phyloP scores from a whole-genome alignment of 2,888 invertebrate genomes.

The Ischnus inquisitorius region DNA sequence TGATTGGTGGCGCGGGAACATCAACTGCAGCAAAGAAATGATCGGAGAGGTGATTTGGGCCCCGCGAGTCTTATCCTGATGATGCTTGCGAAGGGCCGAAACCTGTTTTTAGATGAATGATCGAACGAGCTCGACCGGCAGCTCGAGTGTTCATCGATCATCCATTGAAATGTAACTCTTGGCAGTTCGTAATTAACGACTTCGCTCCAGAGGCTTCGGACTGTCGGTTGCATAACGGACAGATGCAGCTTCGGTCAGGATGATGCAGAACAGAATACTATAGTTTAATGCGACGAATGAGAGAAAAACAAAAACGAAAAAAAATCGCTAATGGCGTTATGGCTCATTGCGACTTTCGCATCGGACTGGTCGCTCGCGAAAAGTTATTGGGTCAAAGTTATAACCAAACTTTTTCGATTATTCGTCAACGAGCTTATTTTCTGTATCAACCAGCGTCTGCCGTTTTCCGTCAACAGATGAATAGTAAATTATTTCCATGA shows the following conservation, averaged over 20 bases:
- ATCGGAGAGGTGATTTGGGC: conserved; percentile 51
- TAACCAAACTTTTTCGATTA: not conserved
- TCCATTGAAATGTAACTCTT: conserved; percentile 83
- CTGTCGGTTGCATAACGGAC: conserved; percentile 53
- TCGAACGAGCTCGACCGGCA: conserved; percentile 62
- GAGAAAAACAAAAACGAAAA: not conserved
- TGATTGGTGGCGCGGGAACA: conserved; percentile 60
- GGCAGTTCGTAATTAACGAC: conserved; percentile 84
- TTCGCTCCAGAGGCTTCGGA: conserved; percentile 70
- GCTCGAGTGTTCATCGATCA: conserved; percentile 81
- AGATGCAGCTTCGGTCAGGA: conserved; percentile 21
- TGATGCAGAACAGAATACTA: conserved; percentile 16
- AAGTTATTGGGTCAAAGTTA: not conserved
- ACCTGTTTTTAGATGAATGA: conserved; percentile 79
- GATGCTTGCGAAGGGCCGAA: conserved; percentile 68
- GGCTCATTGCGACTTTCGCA: conserved; percentile 9
- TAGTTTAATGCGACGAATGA: not conserved
- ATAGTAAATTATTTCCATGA: not conserved
- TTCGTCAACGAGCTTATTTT: too few relatives aligned
- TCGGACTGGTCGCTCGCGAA: not conserved
- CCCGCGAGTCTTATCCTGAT: conserved; percentile 43
- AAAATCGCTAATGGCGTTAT: conserved; percentile 12
- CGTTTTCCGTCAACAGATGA: not conserved
- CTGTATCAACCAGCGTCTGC: too few relatives aligned
- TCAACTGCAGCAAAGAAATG: conserved; percentile 56